Evolutionary conservation across 1,140 invertebrate species (phyloP).

Genomic region (Drosophila pseudoobscura): DNA sequence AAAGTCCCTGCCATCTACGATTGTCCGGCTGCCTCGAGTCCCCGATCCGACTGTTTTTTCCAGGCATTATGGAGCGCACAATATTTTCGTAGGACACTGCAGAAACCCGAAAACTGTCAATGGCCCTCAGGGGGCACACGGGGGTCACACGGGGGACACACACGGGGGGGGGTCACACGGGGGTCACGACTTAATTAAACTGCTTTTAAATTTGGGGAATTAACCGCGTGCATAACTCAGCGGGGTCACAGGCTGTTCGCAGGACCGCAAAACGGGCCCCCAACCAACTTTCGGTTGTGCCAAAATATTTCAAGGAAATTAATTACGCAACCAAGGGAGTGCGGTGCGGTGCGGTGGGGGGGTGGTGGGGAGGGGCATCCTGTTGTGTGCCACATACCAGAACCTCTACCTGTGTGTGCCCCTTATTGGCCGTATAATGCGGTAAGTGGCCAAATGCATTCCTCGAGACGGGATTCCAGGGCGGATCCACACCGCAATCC

Average conservation of each 20-base stretch:
- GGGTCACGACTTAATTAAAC: constrained; percentile 61
- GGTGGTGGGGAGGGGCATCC: neutral
- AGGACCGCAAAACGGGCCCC: constrained; percentile 38
- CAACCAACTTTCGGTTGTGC: neutral
- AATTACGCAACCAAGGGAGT: constrained; percentile 46
- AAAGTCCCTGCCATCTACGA: too few relatives aligned
- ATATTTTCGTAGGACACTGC: constrained; percentile 46
- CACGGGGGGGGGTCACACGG: neutral
- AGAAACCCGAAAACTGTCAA: neutral
- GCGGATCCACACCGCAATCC: constrained; percentile 52
- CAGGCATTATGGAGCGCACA: too few relatives aligned
- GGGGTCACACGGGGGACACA: too few relatives aligned
- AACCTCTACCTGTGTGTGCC: constrained; percentile 15
- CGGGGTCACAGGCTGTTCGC: constrained; percentile 4
- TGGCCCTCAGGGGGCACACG: neutral
- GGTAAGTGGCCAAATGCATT: constrained; percentile 64
- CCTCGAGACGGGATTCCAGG: constrained; percentile 12
- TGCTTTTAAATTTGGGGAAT: constrained; percentile 47
- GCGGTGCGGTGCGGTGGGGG: neutral
- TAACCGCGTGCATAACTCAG: constrained; percentile 68
- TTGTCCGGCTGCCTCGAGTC: constrained; percentile 26
- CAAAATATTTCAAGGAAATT: constrained; percentile 74
- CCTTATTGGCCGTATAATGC: constrained; percentile 72
- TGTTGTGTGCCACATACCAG: constrained; percentile 34
- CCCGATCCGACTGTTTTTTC: constrained; percentile 58